A percentile compares a stretch with the other conserved stretches of the same genome.
phyloP scores from a whole-genome alignment of 2,797 vertebrate genomes.

The Argyrosomus regius region DNA sequence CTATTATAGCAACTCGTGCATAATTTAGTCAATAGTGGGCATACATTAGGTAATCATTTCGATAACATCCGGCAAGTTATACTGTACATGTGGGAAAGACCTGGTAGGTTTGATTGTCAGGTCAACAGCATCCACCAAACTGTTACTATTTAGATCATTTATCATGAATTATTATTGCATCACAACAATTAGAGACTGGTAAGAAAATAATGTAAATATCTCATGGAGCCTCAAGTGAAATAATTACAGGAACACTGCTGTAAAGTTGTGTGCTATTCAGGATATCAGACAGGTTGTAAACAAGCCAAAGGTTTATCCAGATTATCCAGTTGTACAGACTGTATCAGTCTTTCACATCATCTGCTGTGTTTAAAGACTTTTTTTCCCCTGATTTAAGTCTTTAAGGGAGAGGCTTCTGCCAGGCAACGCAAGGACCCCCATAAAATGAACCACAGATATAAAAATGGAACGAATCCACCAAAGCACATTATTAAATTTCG shows the following conservation, averaged over 20 bases:
- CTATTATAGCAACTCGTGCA: neutral
- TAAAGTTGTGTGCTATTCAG: neutral
- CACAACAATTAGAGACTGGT: neutral
- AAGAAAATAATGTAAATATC: neutral
- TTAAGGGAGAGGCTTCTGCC: no score
- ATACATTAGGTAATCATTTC: neutral
- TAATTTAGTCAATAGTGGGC: neutral
- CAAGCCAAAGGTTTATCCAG: no score
- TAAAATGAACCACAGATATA: no score
- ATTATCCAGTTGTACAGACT: no score
- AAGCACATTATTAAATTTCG: no score
- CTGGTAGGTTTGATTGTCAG: neutral
- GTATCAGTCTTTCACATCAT: no score
- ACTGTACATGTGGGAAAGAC: neutral
- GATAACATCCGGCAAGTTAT: neutral
- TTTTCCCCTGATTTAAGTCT: no score
- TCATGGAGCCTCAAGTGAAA: neutral
- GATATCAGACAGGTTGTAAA: no score
- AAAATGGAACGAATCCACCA: no score
- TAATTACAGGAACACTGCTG: neutral
- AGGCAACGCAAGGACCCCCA: no score
- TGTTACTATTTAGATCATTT: neutral
- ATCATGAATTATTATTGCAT: neutral
- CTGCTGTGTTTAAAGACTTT: no score
- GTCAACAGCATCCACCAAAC: neutral